Evolutionary conservation across 2,113 vertebrate genomes (phyloP).

Genomic region (Spermophilus dauricus): DNA sequence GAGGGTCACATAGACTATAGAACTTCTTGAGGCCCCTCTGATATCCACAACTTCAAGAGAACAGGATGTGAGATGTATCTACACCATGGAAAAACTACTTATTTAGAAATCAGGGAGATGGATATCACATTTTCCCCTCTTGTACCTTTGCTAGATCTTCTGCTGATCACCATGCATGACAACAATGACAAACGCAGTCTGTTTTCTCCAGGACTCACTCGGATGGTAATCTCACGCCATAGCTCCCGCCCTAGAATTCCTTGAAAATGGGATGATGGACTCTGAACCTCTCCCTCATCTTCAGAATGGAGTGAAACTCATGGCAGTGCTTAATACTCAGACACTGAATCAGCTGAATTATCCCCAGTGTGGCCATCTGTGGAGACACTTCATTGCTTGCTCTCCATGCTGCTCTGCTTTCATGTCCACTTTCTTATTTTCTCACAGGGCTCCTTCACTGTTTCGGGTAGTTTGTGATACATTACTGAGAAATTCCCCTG

Average conservation of each 20-base stretch:
- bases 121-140: neutral
- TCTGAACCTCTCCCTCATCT: neutral
- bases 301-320: neutral
- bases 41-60: neutral
- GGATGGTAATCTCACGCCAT: too few species aligned
- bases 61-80: neutral
- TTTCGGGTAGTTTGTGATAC: neutral
- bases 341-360: neutral
- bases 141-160: neutral
- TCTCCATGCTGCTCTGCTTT: neutral
- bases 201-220: neutral
- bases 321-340: neutral
- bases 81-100: neutral
- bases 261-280: neutral
- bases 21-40: neutral
- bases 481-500: neutral
- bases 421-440: neutral
- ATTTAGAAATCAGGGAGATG: neutral
- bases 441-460: neutral
- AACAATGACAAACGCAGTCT: neutral
- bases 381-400: neutral
- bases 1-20: fast-evolving
- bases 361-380: neutral
- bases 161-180: neutral
- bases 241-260: neutral